phyloP scores from a whole-genome alignment of 2,113 vertebrate species.

The Puntigrus tetrazona region DNA sequence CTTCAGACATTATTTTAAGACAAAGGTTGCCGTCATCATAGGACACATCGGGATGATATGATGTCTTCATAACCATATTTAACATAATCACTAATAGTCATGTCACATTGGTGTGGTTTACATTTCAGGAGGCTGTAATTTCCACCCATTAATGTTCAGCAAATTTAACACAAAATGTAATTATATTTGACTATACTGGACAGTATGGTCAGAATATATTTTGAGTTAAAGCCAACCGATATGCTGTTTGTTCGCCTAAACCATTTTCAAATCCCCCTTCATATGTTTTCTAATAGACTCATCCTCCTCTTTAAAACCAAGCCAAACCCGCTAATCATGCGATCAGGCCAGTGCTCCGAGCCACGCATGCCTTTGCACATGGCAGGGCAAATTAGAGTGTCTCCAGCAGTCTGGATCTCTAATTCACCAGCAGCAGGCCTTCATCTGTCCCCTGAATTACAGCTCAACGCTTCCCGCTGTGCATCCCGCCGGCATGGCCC shows the following conservation, averaged over 20 bases:
- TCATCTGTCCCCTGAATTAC: conserved; percentile 71
- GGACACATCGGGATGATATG: neutral
- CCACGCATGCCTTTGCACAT: conserved; percentile 79
- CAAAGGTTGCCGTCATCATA: neutral
- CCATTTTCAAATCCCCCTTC: conserved; percentile 43
- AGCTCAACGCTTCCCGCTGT: conserved; percentile 65
- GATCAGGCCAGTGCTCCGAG: conserved; percentile 59
- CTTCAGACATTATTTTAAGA: neutral
- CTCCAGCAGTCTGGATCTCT: conserved; percentile 72
- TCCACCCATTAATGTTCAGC: neutral
- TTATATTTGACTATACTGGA: neutral
- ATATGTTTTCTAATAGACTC: conserved; percentile 61
- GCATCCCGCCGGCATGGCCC: conserved; percentile 65
- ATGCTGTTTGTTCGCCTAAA: neutral
- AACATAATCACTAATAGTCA: neutral
- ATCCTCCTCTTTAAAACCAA: conserved; percentile 67
- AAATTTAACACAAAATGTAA: neutral
- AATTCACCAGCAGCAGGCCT: conserved; percentile 77
- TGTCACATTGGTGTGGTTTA: neutral
- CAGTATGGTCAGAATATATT: too few relatives aligned
- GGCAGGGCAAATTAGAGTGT: conserved; percentile 79
- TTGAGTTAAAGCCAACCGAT: neutral
- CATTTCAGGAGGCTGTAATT: neutral
- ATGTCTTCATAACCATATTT: neutral
- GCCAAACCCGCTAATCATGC: conserved; percentile 68